Evolutionary conservation across 2,888 invertebrate species (phyloP), one percentile per base, ranked within the genome.

Genomic region (Cryptops parisi): DNA sequence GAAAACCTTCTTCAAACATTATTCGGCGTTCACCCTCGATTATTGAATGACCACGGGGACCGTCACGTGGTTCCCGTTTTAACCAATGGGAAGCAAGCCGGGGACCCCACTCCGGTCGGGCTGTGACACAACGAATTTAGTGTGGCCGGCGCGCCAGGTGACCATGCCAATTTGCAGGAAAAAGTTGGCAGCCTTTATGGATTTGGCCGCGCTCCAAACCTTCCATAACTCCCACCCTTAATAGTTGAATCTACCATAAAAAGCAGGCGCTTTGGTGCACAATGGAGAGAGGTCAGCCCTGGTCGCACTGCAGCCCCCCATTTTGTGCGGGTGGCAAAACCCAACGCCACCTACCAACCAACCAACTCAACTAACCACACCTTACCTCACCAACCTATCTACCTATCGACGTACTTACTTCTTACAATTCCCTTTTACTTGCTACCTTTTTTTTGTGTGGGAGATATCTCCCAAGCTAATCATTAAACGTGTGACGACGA

Each of bases 161-260:
- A 51, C 51, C 51, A 43, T 51, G 51, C 51, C 51, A 51, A 51
- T 51, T 51, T 51, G 51, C 51, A 51, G 51, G 51, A 51, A 51
- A 51, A 51, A 43, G 51, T 51, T 43, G 22, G 51, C 51, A 26
- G 51, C 51, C 51, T 51, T 51, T 51, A 51, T 51, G 51, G 51
- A 51, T 51, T 43, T 51, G 51, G 51, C 26, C 41, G 17, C 2
- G 3, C 17, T 41, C 51, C 51, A 51, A 43, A 43, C 51, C 51
- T 51, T 43, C 51, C 24, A 51, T 51, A 51, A 51, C 51, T 51
- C 33, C 33, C 51, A 51, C 43, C 51, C 51, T 24, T 51, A 51
- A 51, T 51, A 43, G 43, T 43, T 25, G 51, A 49, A 49, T 49
- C 43, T 2, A 21, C 51, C 51, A 43, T 51, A 51, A 51, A 51